Evolutionary conservation across 2,113 vertebrate genomes (phyloP), one percentile per base, ranked within the genome.

Genomic region (Tychaedon coryphoeus): DNA sequence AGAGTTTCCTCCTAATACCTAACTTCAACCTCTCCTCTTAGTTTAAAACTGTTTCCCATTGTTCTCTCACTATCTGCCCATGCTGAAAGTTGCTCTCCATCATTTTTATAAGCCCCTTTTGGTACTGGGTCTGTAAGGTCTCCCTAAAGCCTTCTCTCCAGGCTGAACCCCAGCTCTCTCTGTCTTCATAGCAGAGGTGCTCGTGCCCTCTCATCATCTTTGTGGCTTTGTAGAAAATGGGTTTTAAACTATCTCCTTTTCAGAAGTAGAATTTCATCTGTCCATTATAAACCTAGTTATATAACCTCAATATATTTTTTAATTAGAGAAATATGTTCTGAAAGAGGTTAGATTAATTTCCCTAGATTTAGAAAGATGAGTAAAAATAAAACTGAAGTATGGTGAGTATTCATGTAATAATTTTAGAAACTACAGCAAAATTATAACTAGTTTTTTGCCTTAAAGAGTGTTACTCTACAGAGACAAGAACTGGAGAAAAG

Each of bases 371-470:
- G 91, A 91, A 92, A 87, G 54, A 75, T 73, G 82, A 88, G 40
- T 95, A 91, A 92, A 95, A 95, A 86, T 75, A 88, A 89, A 92
- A 77, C 69, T 65, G 75, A 92, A 92, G 47, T 73, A 53, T 89
- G 81, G 75, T 94, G 78, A 94, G 70, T 88, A 80, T 95, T 94
- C 77, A 33, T 81, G 53, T 81, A 74, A 58, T 87, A 93, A 91
- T 87, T 93, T 79, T 92, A 88, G 94, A 88, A 95, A 69, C 74
- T 70, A 53, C 76, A 92, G 92, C 50, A 80, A 58, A 88, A 90
- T 66, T 65, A 69, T 92, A 88, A 22, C 58, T 78, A 3, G 1
- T 31, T 48, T 88, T 86, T 71, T 84, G 24, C 57, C 66, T 87
- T 74, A 33, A 77, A 93, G 56, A 80, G 33, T 24, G 24, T 85